phyloP scores from a whole-genome alignment of 2,888 invertebrate species.

The Brachypalpus laphriformis region DNA sequence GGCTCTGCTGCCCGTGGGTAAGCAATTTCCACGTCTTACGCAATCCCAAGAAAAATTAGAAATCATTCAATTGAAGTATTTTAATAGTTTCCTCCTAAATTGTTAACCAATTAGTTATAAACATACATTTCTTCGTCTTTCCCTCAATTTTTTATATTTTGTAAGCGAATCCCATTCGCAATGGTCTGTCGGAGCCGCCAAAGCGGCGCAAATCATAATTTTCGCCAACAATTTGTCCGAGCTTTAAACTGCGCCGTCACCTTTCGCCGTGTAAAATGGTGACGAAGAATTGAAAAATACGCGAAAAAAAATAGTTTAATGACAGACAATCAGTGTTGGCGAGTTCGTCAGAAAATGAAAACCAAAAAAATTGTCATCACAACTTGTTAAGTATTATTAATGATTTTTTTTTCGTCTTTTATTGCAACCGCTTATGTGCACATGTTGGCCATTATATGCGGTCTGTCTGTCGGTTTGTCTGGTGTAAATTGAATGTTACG shows the following conservation, averaged over 20 bases:
- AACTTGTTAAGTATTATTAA: conserved; percentile 50
- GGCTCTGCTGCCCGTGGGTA: neutral
- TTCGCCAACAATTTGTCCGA: conserved; percentile 12
- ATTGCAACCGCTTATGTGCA: neutral
- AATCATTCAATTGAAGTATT: conserved; percentile 53
- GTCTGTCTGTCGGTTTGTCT: neutral
- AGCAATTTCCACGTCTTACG: conserved; percentile 23
- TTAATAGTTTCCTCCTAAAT: conserved; percentile 43
- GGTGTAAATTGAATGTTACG: conserved; percentile 20
- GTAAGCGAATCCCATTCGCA: neutral
- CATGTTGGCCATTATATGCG: neutral
- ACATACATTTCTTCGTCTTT: neutral
- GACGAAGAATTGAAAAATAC: conserved; percentile 3
- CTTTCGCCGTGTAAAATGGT: conserved; percentile 24
- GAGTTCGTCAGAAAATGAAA: neutral
- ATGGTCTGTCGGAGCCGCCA: conserved; percentile 16
- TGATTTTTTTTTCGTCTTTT: neutral
- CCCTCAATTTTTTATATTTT: neutral
- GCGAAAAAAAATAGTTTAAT: conserved; percentile 17
- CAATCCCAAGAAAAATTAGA: conserved; percentile 35
- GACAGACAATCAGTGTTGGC: conserved; percentile 43
- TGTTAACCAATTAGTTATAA: conserved; percentile 38
- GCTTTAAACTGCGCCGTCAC: conserved; percentile 10
- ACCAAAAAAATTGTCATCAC: conserved; percentile 52
- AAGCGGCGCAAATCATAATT: conserved; percentile 17